A percentile compares a stretch with the other conserved stretches of the same genome.
phyloP scores from a whole-genome alignment of 2,113 vertebrate genomes.

The Mobula birostris region DNA sequence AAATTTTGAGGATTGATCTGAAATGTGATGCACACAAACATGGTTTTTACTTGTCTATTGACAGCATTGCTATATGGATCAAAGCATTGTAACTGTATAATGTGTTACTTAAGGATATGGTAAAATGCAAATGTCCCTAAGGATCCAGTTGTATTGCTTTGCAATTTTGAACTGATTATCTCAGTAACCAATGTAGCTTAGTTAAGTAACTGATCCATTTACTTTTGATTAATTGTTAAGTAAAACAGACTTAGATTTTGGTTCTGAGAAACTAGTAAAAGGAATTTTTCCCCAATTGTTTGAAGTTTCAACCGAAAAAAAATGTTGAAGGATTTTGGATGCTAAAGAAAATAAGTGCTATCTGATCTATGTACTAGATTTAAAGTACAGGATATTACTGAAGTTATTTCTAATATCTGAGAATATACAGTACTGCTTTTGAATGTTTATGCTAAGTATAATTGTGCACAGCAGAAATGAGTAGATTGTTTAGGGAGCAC shows the following conservation, averaged over 20 bases:
- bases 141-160: background rate
- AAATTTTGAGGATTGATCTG: background rate
- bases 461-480: background rate
- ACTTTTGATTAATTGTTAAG: background rate
- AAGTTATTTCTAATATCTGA: background rate
- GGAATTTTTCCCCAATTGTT: background rate
- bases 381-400: background rate
- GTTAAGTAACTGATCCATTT: background rate
- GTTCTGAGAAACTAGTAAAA: background rate
- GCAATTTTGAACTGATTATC: background rate
- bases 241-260: background rate
- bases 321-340: background rate
- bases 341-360: background rate
- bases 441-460: background rate
- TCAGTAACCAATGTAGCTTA: background rate
- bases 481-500: no score
- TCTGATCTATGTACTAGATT: background rate
- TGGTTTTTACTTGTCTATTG: background rate
- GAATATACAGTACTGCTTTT: background rate
- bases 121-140: background rate
- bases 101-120: background rate
- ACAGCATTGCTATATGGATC: background rate
- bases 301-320: background rate
- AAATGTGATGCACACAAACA: background rate
- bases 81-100: background rate